Base-by-base conservation (phyloP, 2,888 invertebrate species). In the Crematogaster levior region DNA sequence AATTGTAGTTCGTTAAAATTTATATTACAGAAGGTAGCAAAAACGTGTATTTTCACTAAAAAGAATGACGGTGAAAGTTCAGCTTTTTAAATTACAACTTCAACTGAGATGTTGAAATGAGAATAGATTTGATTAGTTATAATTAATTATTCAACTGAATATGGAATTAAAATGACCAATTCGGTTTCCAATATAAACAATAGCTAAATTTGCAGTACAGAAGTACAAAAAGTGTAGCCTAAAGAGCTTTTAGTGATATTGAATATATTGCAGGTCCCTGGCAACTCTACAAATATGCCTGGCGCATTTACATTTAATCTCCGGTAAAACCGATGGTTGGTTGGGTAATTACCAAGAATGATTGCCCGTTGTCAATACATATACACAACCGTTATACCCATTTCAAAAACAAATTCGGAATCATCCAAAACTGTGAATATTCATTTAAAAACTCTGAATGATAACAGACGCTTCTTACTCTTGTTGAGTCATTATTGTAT, bases 271-370 rank as follows among this genome's bases (percentile, higher is more conserved):
- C 40, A 65, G 30, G 56, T 46, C 21, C 48, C 56, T 40, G 63
- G 56, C 46, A 46, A 65, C 74, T 63, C 63, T 72, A 51, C 60
- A 80, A 88, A 86, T 61, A 73, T 51, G 74, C 75, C 80, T 60
- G 53, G 65, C 65, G 43, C 48, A 70, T 81, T 86, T 81, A 61
- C 84, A 83, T 82, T 81, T 86, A 87, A 89, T 89, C 88, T 84
- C 84, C 86, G 85, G 82, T 81, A 87, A 89, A 89, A 89, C 84
- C 87, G 86, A 84, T 84, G 89, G 83, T 83, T 83, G 82, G 83
- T 85, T 87, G 75, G 81, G 81, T 89, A 87, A 89, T 89, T 86
- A 89, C 83, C 88, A 85, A 80, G 83, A 68, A 85, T 83, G 81
- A 89, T 88, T 89, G 84, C 87, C 61, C 79, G 65, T 53, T 80